phyloP scores from a whole-genome alignment of 2,888 invertebrate genomes.

The Cheilosia grossa region DNA sequence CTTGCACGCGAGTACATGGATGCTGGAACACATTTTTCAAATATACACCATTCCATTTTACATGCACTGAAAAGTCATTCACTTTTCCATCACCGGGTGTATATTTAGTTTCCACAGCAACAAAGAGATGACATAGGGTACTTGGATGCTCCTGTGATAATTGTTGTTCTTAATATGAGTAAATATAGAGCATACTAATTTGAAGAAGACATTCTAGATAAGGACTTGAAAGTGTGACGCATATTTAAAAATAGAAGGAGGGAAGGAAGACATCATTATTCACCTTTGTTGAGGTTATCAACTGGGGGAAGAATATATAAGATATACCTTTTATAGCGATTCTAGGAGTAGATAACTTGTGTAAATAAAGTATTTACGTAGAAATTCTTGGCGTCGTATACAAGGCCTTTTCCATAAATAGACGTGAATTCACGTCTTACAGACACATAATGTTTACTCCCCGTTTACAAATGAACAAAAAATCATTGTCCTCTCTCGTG shows the following conservation, averaged over 20 bases:
- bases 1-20: not conserved
- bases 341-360: too few species aligned
- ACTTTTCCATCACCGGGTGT: conserved; percentile 28
- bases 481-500: too few species aligned
- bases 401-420: too few species aligned
- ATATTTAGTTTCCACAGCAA: conserved; percentile 35
- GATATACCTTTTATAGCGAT: not conserved
- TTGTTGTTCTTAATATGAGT: conserved; percentile 5
- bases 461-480: too few species aligned
- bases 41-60: not conserved
- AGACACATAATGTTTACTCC: too few species aligned
- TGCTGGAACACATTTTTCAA: conserved; percentile 19
- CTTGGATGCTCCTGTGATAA: not conserved
- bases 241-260: conserved; percentile 27
- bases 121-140: conserved; percentile 18
- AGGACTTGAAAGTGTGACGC: conserved; percentile 31
- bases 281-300: not conserved
- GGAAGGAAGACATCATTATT: conserved; percentile 35
- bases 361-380: too few species aligned
- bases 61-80: conserved; percentile 41
- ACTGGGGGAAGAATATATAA: too few species aligned
- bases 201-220: conserved; percentile 24
- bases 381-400: too few species aligned
- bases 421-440: too few species aligned
- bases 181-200: conserved; percentile 16